These are phyloP conservation scores for Schrankia costaestrigalis DNA, from an alignment of 2,888 invertebrate genomes.

Conservation along the genomic window DNA sequence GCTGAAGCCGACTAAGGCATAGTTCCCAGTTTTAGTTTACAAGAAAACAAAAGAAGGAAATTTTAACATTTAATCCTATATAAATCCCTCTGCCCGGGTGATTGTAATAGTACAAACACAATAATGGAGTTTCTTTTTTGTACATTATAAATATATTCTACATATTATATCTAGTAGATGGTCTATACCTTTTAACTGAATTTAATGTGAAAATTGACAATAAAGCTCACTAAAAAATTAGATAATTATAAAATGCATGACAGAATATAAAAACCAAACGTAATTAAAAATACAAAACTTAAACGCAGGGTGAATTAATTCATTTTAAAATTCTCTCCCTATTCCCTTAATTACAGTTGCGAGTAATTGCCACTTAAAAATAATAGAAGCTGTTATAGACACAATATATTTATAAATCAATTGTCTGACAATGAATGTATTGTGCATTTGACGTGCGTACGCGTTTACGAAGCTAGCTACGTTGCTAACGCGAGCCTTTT, in stretches of 20 bases:
- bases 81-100: no score
- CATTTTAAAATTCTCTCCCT: slow-evolving; percentile 1
- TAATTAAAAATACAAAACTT: slow-evolving; percentile 18
- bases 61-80: no score
- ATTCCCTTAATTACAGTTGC: slow-evolving; percentile 17
- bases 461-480: slow-evolving; percentile 33
- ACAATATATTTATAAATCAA: slow-evolving; percentile 16
- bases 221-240: no score
- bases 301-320: slow-evolving; percentile 15
- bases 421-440: slow-evolving; percentile 19
- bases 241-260: slow-evolving; percentile 13
- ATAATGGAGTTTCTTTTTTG: no score
- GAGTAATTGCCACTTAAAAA: slow-evolving; percentile 25
- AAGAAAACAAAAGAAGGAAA: no score
- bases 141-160: no score
- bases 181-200: no score
- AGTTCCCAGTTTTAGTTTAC: no score
- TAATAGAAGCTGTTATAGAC: slow-evolving; percentile 10
- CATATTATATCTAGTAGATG: no score
- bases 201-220: no score
- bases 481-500: slow-evolving; percentile 34
- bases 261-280: slow-evolving; percentile 26
- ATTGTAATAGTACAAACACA: no score
- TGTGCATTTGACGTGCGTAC: slow-evolving; percentile 38
- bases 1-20: no score